These are phyloP conservation scores for Silurus meridionalis DNA, from an alignment of 2,113 vertebrate genomes.

Conservation along the genomic window DNA sequence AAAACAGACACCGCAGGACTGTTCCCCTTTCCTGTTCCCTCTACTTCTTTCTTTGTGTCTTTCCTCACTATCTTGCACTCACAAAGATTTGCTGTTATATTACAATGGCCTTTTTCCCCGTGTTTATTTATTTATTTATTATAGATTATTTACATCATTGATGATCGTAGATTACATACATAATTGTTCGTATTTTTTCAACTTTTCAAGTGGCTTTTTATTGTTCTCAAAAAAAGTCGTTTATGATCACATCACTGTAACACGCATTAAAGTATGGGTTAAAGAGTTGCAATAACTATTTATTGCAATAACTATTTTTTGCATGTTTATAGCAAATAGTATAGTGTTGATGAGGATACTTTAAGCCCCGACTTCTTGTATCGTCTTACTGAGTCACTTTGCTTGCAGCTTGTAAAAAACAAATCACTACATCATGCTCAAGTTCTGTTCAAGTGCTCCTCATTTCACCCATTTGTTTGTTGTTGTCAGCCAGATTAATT, in stretches of 20 bases:
- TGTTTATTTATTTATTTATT: background rate
- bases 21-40: conserved; percentile 54
- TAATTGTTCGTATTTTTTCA: background rate
- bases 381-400: conserved; percentile 8
- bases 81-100: conserved; percentile 17
- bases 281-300: background rate
- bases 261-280: background rate
- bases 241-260: background rate
- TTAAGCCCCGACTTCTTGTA: conserved; percentile 17
- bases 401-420: conserved; percentile 23
- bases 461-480: conserved; percentile 43
- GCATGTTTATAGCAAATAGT: conserved; percentile 3
- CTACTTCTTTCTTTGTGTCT: conserved; percentile 45
- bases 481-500: conserved; percentile 39
- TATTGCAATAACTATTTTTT: too few species aligned
- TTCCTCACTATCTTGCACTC: conserved; percentile 34
- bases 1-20: conserved; percentile 70
- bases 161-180: background rate
- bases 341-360: conserved; percentile 1
- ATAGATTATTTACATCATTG: background rate
- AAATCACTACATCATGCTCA: conserved; percentile 17
- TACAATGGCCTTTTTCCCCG: background rate
- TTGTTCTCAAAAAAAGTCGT: background rate
- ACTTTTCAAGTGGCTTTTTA: background rate
- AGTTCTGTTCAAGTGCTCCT: background rate